Evolutionary conservation across 2,113 vertebrate species (phyloP), one percentile per base, ranked within the genome.

Genomic region (Ictidomys tridecemlineatus): DNA sequence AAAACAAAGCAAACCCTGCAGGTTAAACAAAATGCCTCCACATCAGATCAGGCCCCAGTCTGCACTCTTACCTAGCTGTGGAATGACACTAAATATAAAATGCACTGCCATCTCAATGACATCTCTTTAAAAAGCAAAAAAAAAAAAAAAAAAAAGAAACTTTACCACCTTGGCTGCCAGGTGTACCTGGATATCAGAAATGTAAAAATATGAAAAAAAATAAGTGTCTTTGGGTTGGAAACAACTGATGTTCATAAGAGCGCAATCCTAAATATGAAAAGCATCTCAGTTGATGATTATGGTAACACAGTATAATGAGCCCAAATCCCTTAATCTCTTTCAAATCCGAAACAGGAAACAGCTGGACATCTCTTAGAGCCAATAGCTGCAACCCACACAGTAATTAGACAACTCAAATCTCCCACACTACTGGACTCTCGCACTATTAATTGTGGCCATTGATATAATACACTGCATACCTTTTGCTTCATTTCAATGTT

Each of bases 221-320:
- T 8, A n/a, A 26, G 45, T 85, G 69, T 67, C 17, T 77, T 58
- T 79, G 69, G 32, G 45, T 2, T 86, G 69, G 26, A 70, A 72
- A 95, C 61, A 56, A 48, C 14, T 53, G 18, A 65, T 30, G 24
- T 37, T 65, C 80, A 12, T 78, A 86, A 96, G 28, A 17, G 14
- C 1, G 56, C 9, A 85, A 53, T 48, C 14, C 73, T 78, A 89
- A 82, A 97, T 83, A 89, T 56, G 34, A 91, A 92, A 89, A 95
- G 48, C 34, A 78, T 22, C 8, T 26, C 32, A 51, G 61, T 34
- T 86, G 48, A 83, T 93, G 65, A 89, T 48, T 69, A 77, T 69
- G 53, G 26, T 83, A 93, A 67, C 61, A 67, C 10, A 37, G 16
- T 22, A 28, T 34, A 70, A 70, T 37, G 63, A 94, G 20, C 32